Conservation (phyloP, 1,140 invertebrate genomes). For the Gyrodactylus salaris region DNA sequence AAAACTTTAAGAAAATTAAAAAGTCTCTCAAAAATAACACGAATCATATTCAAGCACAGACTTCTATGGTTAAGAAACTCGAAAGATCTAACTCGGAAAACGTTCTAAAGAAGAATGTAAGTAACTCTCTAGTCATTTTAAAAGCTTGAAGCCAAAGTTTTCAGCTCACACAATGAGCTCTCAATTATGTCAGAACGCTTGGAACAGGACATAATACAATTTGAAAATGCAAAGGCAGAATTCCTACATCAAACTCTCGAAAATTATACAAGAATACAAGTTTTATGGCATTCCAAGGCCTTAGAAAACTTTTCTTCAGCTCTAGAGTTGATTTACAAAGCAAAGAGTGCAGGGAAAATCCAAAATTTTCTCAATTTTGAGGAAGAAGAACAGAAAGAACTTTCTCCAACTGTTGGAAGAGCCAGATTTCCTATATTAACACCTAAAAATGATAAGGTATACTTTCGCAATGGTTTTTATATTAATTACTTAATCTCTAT, state of each 20-base stretch:
- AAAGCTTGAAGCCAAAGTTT: no score
- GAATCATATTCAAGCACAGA: not conserved
- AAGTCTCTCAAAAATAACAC: not conserved
- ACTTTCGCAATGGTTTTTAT: no score
- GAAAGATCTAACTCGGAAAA: not conserved
- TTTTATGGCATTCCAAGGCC: not conserved
- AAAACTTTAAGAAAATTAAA: not conserved
- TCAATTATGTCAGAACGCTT: not conserved
- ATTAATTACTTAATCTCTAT: no score
- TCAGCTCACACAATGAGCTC: not conserved
- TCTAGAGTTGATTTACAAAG: no score
- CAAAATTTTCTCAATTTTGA: no score
- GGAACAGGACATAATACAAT: not conserved
- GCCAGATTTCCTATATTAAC: not conserved
- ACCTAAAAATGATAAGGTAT: not conserved
- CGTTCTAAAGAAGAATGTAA: not conserved
- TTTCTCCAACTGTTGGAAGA: not conserved
- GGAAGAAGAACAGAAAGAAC: not conserved
- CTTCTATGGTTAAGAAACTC: not conserved
- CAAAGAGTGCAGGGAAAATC: no score
- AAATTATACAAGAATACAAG: not conserved
- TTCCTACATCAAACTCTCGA: not conserved
- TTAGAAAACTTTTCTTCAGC: not conserved
- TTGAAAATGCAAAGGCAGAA: not conserved
- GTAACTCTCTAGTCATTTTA: not conserved